Evolutionary conservation across 2,888 invertebrate genomes (phyloP), one percentile per base, ranked within the genome.

Genomic region (Meteorus cinctellus): DNA sequence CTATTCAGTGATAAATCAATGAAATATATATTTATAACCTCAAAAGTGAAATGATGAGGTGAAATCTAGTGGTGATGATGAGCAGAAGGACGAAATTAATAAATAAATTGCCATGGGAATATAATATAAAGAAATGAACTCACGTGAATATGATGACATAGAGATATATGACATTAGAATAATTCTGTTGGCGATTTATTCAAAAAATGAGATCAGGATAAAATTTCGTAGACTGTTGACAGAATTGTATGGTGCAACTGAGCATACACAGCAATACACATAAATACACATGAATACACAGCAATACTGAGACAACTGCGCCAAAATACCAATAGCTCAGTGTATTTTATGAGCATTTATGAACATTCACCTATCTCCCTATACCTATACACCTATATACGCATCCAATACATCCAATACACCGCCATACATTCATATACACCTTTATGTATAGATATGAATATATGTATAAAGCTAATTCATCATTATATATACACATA

Each of bases 391-490:
- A 48, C 48, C 48, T 48, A 4, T n/a, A 48, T 48, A 24, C 24
- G 1, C 24, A 24, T 24, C 24, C 24, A 24, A 24, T 24, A 24
- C 24, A 24, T 24, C 24, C 24, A 24, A 24, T 24, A 24, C 24
- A 24, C 24, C 24, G 24, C 24, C 1, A 24, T 24, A 24, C 24
- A 24, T 24, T 24, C 24, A 24, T 48, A 48, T 48, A 48, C 48
- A 48, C 48, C 48, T 48, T n/a, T n/a, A 48, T 48, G n/a, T 48
- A n/a, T n/a, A n/a, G 48, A n/a, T 48, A 48, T 48, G n/a, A n/a
- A 48, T n/a, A 48, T 48, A 48, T 48, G n/a, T n/a, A 48, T 48
- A 48, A 16, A n/a, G n/a, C 1, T 3, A 10, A 48, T 48, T n/a
- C n/a, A 48, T 48, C n/a, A 4, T n/a, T 48, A n/a, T n/a, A 48